Conservation (phyloP, 2,113 vertebrate genomes). For the Collichthys lucidus region DNA sequence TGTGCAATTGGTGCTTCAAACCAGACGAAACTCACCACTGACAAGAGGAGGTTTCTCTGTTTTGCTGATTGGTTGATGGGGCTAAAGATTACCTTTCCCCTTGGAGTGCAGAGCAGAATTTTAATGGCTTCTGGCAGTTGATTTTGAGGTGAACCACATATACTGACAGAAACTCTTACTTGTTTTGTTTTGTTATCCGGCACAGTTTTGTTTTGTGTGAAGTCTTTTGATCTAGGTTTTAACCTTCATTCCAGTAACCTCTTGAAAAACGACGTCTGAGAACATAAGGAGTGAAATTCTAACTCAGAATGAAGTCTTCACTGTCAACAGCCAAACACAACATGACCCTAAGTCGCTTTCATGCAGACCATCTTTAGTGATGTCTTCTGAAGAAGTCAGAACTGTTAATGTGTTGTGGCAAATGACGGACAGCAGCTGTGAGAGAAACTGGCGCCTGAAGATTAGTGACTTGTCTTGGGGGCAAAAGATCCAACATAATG, state of each 20-base stretch:
- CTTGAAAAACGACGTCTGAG: slow-evolving; percentile 24
- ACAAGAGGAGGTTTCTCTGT: slow-evolving; percentile 47
- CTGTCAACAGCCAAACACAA: slow-evolving; percentile 7
- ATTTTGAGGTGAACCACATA: slow-evolving; percentile 42
- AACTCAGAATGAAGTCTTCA: slow-evolving; percentile 18
- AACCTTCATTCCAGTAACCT: slow-evolving; percentile 36
- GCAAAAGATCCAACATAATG: slow-evolving; percentile 30
- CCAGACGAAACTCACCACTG: slow-evolving; percentile 21
- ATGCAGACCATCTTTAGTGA: not conserved
- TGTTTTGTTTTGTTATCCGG: slow-evolving; percentile 37
- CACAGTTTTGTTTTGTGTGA: slow-evolving; percentile 29
- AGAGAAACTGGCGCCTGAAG: slow-evolving; percentile 24
- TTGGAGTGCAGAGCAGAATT: slow-evolving; percentile 7
- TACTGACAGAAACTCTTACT: slow-evolving; percentile 30
- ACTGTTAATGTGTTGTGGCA: slow-evolving; percentile 44
- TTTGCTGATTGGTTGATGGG: slow-evolving; percentile 45
- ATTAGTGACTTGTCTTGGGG: slow-evolving; percentile 32
- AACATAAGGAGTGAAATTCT: slow-evolving; percentile 18
- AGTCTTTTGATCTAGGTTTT: slow-evolving; percentile 32
- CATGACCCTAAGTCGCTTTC: slow-evolving; percentile 22
- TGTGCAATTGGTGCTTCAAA: slow-evolving; percentile 52
- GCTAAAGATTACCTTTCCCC: slow-evolving; percentile 45
- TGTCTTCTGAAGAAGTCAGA: slow-evolving; percentile 16
- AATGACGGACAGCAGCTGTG: slow-evolving; percentile 47
- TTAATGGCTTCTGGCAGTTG: slow-evolving; percentile 23